phyloP scores from a whole-genome alignment of 2,888 invertebrate species.

The Autographa gamma region DNA sequence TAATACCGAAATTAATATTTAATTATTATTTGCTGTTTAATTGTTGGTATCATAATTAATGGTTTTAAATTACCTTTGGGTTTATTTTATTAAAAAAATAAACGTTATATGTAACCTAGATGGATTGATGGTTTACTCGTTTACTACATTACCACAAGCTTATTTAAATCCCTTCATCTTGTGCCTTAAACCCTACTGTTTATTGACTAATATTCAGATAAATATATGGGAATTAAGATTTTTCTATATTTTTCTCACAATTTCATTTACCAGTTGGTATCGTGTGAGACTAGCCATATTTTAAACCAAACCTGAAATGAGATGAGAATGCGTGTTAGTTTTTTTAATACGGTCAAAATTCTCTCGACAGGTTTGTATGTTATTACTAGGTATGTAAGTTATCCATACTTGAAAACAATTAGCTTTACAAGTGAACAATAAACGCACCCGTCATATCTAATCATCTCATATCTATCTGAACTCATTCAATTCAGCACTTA shows the following conservation, averaged over 20 bases:
- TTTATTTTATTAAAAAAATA: not conserved
- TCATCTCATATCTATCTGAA: constrained; percentile 70
- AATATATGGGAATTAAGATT: no score
- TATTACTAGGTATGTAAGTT: not conserved
- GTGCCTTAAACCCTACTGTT: no score
- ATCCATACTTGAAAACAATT: not conserved
- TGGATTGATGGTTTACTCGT: no score
- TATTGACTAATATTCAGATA: no score
- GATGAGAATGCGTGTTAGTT: no score
- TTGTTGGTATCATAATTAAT: not conserved
- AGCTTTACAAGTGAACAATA: not conserved
- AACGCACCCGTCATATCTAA: constrained; percentile 63
- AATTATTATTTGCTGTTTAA: not conserved
- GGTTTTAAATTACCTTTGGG: not conserved
- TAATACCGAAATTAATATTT: not conserved
- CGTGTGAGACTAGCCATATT: no score
- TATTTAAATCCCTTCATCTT: no score
- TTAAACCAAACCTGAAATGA: no score
- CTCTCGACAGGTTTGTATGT: not conserved
- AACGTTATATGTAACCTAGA: no score
- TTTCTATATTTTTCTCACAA: no score
- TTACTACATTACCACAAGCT: no score
- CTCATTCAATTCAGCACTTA: constrained; percentile 82
- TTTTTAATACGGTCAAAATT: not conserved
- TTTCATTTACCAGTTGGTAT: no score